Evolutionary conservation across 2,888 invertebrate genomes (phyloP).

Genomic region (Eustalomyia histrio): DNA sequence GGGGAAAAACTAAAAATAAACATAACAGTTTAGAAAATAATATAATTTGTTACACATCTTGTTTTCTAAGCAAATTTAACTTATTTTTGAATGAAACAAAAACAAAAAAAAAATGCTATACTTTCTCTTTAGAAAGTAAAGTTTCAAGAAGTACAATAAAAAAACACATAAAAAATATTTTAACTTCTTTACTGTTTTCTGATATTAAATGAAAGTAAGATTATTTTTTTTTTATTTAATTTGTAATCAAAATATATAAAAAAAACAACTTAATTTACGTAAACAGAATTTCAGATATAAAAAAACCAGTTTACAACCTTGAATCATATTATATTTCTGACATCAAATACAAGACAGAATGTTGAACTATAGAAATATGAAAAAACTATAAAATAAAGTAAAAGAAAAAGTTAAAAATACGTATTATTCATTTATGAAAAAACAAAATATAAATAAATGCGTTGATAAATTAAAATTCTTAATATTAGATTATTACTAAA

Average conservation of each 20-base stretch:
- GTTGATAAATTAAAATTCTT: neutral
- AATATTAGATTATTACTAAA: conserved; percentile 3
- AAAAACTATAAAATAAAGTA: neutral
- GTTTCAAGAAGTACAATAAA: conserved; percentile 45
- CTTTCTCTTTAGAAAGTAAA: conserved; percentile 64
- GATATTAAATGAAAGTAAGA: conserved; percentile 62
- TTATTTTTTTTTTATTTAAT: conserved; percentile 66
- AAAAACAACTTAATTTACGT: conserved; percentile 22
- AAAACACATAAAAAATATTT: conserved; percentile 9
- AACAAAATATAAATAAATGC: neutral
- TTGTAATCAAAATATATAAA: neutral
- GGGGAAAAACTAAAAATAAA: conserved; percentile 10
- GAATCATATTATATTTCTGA: conserved; percentile 9
- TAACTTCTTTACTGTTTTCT: conserved; percentile 62
- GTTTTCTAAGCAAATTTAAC: conserved; percentile 22
- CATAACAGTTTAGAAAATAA: conserved; percentile 13
- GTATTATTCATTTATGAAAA: neutral
- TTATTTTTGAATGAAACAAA: conserved; percentile 27
- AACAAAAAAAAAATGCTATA: conserved; percentile 28
- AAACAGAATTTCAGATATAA: conserved; percentile 26
- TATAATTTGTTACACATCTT: conserved; percentile 22
- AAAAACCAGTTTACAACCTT: conserved; percentile 49
- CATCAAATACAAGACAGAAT: neutral
- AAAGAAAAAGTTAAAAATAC: conserved; percentile 4
- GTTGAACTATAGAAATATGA: neutral